Conservation (phyloP, 2,888 invertebrate genomes). For the Eristalinus aeneus region DNA sequence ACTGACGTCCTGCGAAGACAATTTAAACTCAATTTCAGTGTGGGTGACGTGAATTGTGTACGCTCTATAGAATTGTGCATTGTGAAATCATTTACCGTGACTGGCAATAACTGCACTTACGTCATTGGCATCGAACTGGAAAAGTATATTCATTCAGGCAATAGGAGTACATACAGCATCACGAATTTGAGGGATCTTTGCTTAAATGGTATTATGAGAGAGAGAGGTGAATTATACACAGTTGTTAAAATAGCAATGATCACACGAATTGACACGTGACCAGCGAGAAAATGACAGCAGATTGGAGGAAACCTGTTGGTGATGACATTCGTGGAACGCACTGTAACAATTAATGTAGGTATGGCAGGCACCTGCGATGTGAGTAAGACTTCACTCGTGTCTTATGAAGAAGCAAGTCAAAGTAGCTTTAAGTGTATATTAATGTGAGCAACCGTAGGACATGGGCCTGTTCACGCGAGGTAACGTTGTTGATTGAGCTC, state of each 20-base stretch:
- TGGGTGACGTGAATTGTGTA: background rate
- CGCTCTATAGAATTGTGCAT: background rate
- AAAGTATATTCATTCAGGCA: background rate
- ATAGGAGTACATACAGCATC: background rate
- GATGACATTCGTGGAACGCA: background rate
- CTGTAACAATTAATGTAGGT: background rate
- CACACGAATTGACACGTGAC: slow-evolving; percentile 4
- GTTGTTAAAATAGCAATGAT: slow-evolving; percentile 2
- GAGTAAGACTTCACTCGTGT: background rate
- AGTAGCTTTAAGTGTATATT: background rate
- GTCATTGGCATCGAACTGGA: slow-evolving; percentile 7
- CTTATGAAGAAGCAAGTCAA: background rate
- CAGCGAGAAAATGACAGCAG: background rate
- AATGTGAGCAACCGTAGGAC: too few species aligned
- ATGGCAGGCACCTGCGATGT: background rate
- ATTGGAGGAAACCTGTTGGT: background rate
- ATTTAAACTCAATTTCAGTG: background rate
- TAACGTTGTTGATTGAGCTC: too few species aligned
- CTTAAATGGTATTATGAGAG: background rate
- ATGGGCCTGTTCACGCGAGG: too few species aligned
- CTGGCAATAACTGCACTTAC: background rate
- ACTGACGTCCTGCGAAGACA: background rate
- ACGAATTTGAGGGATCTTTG: background rate
- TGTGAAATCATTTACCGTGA: background rate
- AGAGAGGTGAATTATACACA: background rate